These are phyloP conservation scores for Chymomyza caudatula DNA, from an alignment of 2,888 invertebrate species.

Conservation along the genomic window DNA sequence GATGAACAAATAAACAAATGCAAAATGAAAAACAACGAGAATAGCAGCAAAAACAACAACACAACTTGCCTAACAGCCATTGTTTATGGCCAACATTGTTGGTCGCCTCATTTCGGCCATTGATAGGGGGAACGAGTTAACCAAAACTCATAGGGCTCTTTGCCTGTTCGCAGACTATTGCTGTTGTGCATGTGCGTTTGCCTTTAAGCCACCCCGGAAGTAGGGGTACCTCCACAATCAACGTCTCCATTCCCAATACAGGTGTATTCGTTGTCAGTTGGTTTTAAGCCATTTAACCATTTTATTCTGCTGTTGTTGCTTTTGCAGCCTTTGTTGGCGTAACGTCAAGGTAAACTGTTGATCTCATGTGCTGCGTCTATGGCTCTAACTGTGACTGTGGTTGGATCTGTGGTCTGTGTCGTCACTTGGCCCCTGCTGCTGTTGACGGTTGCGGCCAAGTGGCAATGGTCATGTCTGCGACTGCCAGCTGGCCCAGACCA, in stretches of 20 bases:
- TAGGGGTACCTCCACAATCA: too few relatives aligned
- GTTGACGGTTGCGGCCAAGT: constrained; percentile 1
- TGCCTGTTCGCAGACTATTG: constrained; percentile 22
- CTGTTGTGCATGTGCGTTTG: constrained; percentile 47
- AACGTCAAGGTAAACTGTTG: constrained; percentile 66
- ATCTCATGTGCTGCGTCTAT: constrained; percentile 42
- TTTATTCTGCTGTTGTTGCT: neutral
- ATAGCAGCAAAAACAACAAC: constrained; percentile 1
- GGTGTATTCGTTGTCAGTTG: constrained; percentile 38
- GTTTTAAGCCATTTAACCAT: constrained; percentile 54
- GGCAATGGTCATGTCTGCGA: constrained; percentile 18
- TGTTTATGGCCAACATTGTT: neutral
- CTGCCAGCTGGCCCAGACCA: neutral
- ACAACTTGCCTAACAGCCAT: neutral
- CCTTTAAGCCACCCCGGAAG: neutral
- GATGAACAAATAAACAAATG: constrained; percentile 50
- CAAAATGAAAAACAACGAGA: constrained; percentile 4
- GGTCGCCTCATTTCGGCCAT: neutral
- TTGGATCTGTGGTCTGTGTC: neutral
- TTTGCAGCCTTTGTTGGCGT: neutral
- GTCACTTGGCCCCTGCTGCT: neutral
- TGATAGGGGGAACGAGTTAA: constrained; percentile 3
- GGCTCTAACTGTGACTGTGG: neutral
- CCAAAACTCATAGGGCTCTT: constrained; percentile 38
- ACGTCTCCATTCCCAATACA: constrained; percentile 17